Base-by-base conservation (phyloP, 2,113 vertebrate species). In the Larimichthys crocea region DNA sequence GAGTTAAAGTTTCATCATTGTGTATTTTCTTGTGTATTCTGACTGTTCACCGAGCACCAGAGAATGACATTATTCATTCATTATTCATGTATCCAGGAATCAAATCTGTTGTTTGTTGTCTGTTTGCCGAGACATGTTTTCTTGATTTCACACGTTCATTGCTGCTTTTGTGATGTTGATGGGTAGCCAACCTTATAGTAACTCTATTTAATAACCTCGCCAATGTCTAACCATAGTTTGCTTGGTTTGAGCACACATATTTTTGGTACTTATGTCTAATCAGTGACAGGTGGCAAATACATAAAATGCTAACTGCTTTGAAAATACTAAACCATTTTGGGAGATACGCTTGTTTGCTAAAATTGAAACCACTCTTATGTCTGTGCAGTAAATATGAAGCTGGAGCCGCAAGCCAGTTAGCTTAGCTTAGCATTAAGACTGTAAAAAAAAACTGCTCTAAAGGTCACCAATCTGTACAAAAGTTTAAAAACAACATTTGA, bases 101-200 rank as follows among this genome's bases (percentile, higher is more conserved):
- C 11, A 71, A 65, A 68, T 67, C 44, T 59, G 63, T 62, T 66
- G 22, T 19, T 49, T 62, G 42, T 50, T 50, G 3, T 46, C 11
- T 42, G 10, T 79, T 49, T 67, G 44, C 17, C 29, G 14, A 26
- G n/a, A 56, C 40, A 53, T 19, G 26, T 61, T 24, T 44, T 52
- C 73, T 65, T 6, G 3, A 57, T 66, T 80, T 67, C 6, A 49
- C 17, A 56, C 53, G 24, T 85, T 77, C 50, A 62, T 52, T 79
- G 68, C n/a, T 74, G 50, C 22, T 83, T 22, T 80, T 50, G 67
- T 73, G 50, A 31, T 49, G 62, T 11, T 61, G 64, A 67, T 57
- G 20, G 48, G 63, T n/a, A 49, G 60, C 86, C 77, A 83, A 9
- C 53, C 42, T 60, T 73, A 75, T 24, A 9, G 17, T 44, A 70